These are phyloP conservation scores for Macrosiphum euphorbiae DNA, from an alignment of 2,888 invertebrate genomes.

Conservation along the genomic window DNA sequence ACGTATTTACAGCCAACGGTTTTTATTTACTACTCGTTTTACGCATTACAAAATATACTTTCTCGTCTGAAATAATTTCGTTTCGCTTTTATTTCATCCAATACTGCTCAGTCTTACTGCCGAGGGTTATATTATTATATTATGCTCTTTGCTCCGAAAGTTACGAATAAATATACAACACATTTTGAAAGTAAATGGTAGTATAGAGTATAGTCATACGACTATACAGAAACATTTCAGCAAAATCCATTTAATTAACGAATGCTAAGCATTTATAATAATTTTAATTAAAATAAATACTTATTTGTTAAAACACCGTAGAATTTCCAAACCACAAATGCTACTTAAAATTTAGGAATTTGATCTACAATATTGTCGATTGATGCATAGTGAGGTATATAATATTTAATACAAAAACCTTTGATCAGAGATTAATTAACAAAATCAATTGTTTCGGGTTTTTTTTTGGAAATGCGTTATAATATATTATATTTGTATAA, in stretches of 20 bases:
- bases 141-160: not conserved
- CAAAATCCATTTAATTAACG: not conserved
- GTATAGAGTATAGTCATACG: not conserved
- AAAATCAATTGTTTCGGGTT: not conserved
- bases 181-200: constrained; percentile 5
- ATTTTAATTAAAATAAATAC: not conserved
- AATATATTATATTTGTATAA: not conserved
- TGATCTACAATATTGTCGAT: not conserved
- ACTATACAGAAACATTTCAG: not conserved
- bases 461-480: not conserved
- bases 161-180: not conserved
- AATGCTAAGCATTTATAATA: not conserved
- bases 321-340: not conserved
- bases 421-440: not conserved
- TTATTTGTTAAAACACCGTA: not conserved
- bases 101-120: not conserved
- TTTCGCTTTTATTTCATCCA: constrained; percentile 37
- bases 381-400: not conserved
- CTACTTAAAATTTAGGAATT: not conserved
- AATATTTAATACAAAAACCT: not conserved
- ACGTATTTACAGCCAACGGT: constrained; percentile 37
- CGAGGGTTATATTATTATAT: not conserved
- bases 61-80: constrained; percentile 33
- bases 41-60: not conserved
- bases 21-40: constrained; percentile 35